Conservation (phyloP, 2,888 invertebrate genomes). For the Epinotia nisella region DNA sequence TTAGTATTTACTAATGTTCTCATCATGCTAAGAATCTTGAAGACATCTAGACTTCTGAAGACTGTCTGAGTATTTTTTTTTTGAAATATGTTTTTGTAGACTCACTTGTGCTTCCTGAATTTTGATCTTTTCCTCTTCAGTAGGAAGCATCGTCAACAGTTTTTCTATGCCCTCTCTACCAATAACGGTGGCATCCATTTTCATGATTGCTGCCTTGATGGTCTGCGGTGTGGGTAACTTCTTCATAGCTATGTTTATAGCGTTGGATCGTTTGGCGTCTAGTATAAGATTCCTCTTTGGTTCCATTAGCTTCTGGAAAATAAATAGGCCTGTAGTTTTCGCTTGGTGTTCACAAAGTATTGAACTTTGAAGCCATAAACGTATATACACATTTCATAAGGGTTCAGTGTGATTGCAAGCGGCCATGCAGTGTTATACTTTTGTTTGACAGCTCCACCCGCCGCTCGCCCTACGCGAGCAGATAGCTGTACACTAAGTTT, state of each 20-base stretch:
- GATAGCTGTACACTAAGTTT: not conserved
- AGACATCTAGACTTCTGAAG: not conserved
- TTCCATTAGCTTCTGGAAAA: slow-evolving; percentile 75
- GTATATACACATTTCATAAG: too few species aligned
- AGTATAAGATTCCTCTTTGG: slow-evolving; percentile 89
- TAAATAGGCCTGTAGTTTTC: not conserved
- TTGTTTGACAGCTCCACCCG: too few species aligned
- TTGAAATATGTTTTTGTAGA: not conserved
- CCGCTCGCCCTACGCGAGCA: too few species aligned
- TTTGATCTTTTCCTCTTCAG: slow-evolving; percentile 97
- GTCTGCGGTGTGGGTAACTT: slow-evolving; percentile 98
- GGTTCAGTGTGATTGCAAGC: too few species aligned
- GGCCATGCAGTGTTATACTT: too few species aligned
- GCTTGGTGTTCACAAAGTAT: not conserved
- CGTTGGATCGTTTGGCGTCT: slow-evolving; percentile 98
- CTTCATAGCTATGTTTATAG: slow-evolving; percentile 99
- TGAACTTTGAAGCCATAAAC: not conserved
- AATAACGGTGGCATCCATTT: slow-evolving; percentile 99
- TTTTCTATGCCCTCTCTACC: slow-evolving; percentile 99
- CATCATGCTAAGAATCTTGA: too few species aligned
- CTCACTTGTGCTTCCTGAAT: slow-evolving; percentile 95
- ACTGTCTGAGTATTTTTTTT: not conserved
- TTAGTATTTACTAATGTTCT: too few species aligned
- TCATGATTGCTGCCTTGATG: slow-evolving; percentile 99
- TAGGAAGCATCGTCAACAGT: slow-evolving; percentile 98